Base-by-base conservation (phyloP, 1,140 invertebrate species). In the Megalonaias nervosa region DNA sequence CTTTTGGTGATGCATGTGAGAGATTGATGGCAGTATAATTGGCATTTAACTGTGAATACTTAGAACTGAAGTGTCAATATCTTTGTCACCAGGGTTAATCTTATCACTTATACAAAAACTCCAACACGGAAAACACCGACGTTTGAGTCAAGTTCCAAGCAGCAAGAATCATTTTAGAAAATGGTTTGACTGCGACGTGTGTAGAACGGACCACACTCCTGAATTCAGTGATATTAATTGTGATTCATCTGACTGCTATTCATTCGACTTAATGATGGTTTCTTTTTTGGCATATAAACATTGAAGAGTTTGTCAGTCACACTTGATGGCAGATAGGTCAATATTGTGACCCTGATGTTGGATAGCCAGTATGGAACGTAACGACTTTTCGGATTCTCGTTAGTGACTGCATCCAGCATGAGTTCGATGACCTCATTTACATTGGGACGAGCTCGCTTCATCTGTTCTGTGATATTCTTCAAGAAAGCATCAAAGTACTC, bases 251-350 rank as follows among this genome's bases (percentile, higher is more conserved):
- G 62, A 21, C 62, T 72, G 38, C 75, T 77, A 21, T 57, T 31
- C 19, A 66, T 74, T 38, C 76, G 73, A 14, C 67, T 67, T 21
- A 67, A n/a, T 23, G 71, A 58, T 12, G 76, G 76, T 61, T 64
- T 21, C 15, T 31, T 3, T 59, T 78, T 78, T 14, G 73, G 71
- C 31, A 65, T 72, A 23, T 74, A 74, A 0, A 64, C 69, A 38
- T 71, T 70, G 72, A 89, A 89, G 19, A 87, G 68, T 67, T 75
- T 83, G 78, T 89, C 87, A 2, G 82, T 84, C 17, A 85, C n/a
- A 17, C 21, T 95, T 93, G 15, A 94, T 93, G 87, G 85, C 17
- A 87, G 75, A n/a, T 81, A 80, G 61, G 75, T 77, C 55, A 88
- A 77, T 31, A 88, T 76, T 12, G 82, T 75, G 0, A 86, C 81